These are phyloP conservation scores for Pipistrellus pygmaeus DNA, from an alignment of 2,797 vertebrate genomes.

Conservation along the genomic window DNA sequence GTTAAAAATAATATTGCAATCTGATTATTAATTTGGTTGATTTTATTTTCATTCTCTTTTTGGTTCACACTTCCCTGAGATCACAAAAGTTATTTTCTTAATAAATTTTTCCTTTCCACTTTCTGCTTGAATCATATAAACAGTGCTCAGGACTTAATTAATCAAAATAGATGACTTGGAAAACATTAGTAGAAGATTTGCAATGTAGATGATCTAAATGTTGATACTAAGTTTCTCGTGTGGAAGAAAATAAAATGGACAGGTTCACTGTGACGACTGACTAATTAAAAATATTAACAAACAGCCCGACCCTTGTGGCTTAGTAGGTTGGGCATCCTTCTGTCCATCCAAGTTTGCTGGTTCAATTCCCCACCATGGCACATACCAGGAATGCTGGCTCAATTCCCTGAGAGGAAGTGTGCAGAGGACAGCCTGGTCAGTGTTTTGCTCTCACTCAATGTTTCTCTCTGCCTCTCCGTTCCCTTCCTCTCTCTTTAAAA, in stretches of 20 bases:
- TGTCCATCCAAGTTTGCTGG: neutral
- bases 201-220: neutral
- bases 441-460: neutral
- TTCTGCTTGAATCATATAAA: neutral
- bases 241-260: neutral
- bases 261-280: neutral
- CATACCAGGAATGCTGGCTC: neutral
- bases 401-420: neutral
- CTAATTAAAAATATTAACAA: neutral
- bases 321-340: neutral
- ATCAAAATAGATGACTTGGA: neutral
- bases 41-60: conserved; percentile 10
- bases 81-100: neutral
- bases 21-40: neutral
- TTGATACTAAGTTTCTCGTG: neutral
- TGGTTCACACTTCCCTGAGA: neutral
- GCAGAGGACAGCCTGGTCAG: no score
- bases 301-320: neutral
- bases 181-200: neutral
- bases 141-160: neutral
- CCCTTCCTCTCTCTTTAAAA: neutral
- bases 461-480: neutral
- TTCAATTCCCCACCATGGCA: neutral
- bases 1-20: neutral
- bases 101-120: neutral